phyloP scores from a whole-genome alignment of 2,888 invertebrate genomes.

The Caenorhabditis imperialis region DNA sequence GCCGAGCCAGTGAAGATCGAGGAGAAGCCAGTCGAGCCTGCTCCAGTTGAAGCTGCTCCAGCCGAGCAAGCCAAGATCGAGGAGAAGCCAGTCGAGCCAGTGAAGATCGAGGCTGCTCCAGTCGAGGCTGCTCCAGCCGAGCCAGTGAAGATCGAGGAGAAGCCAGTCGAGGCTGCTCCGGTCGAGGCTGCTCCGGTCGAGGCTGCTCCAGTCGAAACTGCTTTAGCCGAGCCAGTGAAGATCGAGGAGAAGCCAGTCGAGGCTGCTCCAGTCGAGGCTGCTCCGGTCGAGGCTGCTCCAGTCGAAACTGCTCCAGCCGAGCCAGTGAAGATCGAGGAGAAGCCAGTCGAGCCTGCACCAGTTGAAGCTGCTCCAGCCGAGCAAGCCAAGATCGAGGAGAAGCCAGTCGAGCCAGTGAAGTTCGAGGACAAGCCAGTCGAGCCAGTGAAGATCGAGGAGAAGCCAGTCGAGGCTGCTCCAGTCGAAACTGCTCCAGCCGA shows the following conservation, averaged over 20 bases:
- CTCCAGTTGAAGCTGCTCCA: slow-evolving; percentile 3
- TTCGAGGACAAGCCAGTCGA: slow-evolving; percentile 12
- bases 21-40: slow-evolving; percentile 13
- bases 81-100: slow-evolving; percentile 35
- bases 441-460: slow-evolving; percentile 12
- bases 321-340: too few relatives aligned
- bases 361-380: slow-evolving; percentile 17
- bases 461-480: slow-evolving; percentile 8
- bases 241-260: slow-evolving; percentile 32
- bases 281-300: slow-evolving; percentile 8
- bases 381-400: slow-evolving; percentile 1
- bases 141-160: slow-evolving; percentile 6
- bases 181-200: slow-evolving; percentile 13
- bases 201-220: too few relatives aligned
- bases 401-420: slow-evolving; percentile 9
- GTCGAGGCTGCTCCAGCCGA: slow-evolving; percentile 9
- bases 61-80: too few relatives aligned
- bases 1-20: slow-evolving; percentile 16
- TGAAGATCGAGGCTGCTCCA: slow-evolving; percentile 21
- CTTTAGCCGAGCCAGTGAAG: too few relatives aligned
- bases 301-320: slow-evolving; percentile 15
- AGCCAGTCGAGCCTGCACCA: too few relatives aligned
- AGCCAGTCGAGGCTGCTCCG: slow-evolving; percentile 18
- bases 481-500: slow-evolving; percentile 12
- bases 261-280: slow-evolving; percentile 9